Evolutionary conservation across 2,888 invertebrate genomes (phyloP).

Genomic region (Lasioglossum pauxillum): DNA sequence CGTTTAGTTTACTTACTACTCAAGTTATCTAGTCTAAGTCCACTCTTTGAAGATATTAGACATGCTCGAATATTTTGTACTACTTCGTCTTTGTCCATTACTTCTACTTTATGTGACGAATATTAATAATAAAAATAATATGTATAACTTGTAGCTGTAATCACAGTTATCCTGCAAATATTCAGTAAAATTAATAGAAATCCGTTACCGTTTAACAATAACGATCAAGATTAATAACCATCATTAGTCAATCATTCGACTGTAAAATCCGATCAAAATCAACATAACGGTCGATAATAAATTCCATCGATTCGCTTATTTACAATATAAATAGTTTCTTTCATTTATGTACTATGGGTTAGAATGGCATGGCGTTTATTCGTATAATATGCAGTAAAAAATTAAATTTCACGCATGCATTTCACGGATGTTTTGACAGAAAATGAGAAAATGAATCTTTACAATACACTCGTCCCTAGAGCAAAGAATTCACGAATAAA

Average conservation of each 20-base stretch:
- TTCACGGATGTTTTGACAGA: not conserved
- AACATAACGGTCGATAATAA: not conserved
- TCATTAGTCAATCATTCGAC: not conserved
- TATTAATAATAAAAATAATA: constrained; percentile 34
- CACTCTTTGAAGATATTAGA: constrained; percentile 71
- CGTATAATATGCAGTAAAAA: not conserved
- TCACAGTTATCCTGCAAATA: constrained; percentile 39
- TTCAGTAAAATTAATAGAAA: not conserved
- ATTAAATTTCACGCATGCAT: not conserved
- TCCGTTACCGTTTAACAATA: not conserved
- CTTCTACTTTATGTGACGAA: constrained; percentile 19
- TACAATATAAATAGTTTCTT: too few relatives aligned
- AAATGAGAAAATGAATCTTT: not conserved
- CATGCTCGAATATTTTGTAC: constrained; percentile 70
- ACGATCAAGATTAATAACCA: not conserved
- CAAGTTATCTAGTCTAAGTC: constrained; percentile 84
- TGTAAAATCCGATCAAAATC: not conserved
- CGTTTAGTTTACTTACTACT: constrained; percentile 84
- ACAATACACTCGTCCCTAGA: not conserved
- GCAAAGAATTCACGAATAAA: not conserved
- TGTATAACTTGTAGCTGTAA: constrained; percentile 5
- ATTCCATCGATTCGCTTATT: not conserved
- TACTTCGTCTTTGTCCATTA: constrained; percentile 63
- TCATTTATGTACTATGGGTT: not conserved
- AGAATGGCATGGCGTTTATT: not conserved